Base-by-base conservation (phyloP, 1,140 invertebrate species). In the Acromyrmex heyeri region DNA sequence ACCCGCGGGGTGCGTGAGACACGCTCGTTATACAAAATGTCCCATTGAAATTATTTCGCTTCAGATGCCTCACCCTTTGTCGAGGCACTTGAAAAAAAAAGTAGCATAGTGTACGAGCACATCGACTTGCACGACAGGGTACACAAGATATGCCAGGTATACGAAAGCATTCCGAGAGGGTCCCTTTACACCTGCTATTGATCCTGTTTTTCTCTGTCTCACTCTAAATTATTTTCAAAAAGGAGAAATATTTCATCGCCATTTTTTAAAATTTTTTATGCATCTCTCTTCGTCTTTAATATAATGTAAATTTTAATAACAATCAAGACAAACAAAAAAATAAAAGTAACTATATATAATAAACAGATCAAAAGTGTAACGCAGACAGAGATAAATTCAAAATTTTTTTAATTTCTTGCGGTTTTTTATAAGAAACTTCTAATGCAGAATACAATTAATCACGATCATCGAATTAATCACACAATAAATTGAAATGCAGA, bases 1-100 rank as follows among this genome's bases (percentile, higher is more conserved):
- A 93, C 92, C 88, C 91, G 62, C 70, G 64, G 87, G 90, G 91
- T 92, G 87, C 87, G 88, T 87, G 87, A 90, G 85, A 89, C 85
- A 87, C 64, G 62, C 73, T 88, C 82, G 69, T 91, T 92, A 90
- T 85, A 90, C 89, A 87, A 87, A 89, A 89, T 88, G 85, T 91
- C 78, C 83, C 85, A 91, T 89, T 91, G 76, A 88, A 91, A 91
- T 83, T 61, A 78, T 86, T 69, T 89, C 79, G 89, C 81, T 78
- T 90, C 82, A 82, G 48, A 85, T 65, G 77, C 48, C 57, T 69
- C 48, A 57, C 61, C 87, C 87, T 85, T 86, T 77, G 90, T 91
- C 62, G 50, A 62, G 70, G 70, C 30, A 61, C 50, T 27, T 44
- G 53, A 34, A 81, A 61, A 91, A 88, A 72, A 75, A 65, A 78